Conservation (phyloP, 2,797 vertebrate species). For the Eulemur mongoz region DNA sequence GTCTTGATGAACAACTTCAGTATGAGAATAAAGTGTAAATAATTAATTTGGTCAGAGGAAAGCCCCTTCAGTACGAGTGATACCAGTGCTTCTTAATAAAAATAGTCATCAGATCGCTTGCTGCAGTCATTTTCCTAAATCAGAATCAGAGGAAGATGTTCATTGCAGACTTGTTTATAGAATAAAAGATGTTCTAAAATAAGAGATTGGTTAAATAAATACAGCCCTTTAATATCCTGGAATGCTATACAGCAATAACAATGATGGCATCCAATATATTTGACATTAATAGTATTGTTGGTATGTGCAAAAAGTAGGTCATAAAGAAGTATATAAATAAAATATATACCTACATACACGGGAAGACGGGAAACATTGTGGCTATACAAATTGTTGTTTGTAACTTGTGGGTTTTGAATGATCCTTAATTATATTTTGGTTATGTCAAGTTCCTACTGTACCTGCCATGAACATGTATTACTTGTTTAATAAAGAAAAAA, state of each 20-base stretch:
- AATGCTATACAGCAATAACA: neutral
- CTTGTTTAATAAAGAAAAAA: neutral
- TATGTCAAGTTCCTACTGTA: neutral
- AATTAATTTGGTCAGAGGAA: neutral
- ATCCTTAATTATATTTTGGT: neutral
- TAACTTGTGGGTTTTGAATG: neutral
- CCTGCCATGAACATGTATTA: neutral
- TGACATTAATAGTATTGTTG: neutral
- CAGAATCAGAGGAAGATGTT: neutral
- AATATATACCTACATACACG: neutral
- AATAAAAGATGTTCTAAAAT: neutral
- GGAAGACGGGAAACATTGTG: neutral
- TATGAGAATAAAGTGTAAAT: neutral
- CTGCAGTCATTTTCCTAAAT: neutral
- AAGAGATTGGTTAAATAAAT: neutral
- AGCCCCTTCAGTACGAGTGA: neutral
- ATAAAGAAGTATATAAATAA: neutral
- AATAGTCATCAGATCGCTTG: neutral
- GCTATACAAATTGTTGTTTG: neutral
- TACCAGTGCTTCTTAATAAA: neutral
- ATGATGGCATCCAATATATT: neutral
- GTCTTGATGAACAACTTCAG: neutral
- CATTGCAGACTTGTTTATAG: neutral
- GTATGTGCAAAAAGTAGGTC: neutral
- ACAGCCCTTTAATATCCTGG: neutral